Percentiles rank a stretch among this genome's conserved stretches.
Evolutionary conservation across 2,113 vertebrate species (phyloP).

Genomic region (Ranitomeya variabilis): DNA sequence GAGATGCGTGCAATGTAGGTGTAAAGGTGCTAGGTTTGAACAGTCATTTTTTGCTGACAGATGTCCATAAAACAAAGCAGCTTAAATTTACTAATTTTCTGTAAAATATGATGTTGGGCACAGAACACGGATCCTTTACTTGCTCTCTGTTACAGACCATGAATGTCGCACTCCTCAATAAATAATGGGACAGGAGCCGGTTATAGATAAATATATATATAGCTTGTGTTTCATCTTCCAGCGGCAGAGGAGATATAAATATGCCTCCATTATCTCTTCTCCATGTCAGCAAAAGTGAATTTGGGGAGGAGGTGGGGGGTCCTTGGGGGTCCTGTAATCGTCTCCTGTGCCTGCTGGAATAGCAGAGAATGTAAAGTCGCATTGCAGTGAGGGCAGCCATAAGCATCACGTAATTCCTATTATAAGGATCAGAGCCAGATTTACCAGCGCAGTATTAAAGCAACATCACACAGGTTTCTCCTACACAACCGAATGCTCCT

Average conservation of each 20-base stretch:
- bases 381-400: neutral
- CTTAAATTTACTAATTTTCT: no score
- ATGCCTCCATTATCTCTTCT: slow-evolving; percentile 25
- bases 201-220: neutral
- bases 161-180: neutral
- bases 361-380: neutral
- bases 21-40: no score
- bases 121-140: neutral
- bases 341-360: neutral
- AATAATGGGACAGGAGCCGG: neutral
- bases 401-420: neutral
- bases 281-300: slow-evolving; percentile 19
- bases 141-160: neutral
- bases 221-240: neutral
- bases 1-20: no score
- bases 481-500: neutral
- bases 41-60: no score
- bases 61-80: no score
- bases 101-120: no score
- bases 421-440: neutral
- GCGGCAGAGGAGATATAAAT: slow-evolving; percentile 2
- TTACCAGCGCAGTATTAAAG: neutral
- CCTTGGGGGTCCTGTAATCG: neutral
- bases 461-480: neutral
- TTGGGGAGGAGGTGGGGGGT: neutral